Conservation (phyloP, 2,888 invertebrate species). For the Diadegma fenestrale region DNA sequence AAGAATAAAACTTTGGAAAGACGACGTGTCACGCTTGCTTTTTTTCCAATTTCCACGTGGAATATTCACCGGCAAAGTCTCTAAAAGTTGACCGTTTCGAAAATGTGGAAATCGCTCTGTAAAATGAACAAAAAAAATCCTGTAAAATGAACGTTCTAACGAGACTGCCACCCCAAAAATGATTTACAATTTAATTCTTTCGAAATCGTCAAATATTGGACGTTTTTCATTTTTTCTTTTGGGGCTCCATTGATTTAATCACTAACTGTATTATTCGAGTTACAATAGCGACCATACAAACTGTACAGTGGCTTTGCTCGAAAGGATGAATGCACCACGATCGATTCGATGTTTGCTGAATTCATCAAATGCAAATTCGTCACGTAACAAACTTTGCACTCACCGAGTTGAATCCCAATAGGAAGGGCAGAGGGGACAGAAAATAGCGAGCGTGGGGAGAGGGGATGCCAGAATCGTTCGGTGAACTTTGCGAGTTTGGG, state of each 20-base stretch:
- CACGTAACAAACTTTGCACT: constrained; percentile 68
- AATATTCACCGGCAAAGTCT: background rate
- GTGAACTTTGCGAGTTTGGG: constrained; percentile 38
- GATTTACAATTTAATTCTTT: too few relatives aligned
- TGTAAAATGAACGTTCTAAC: background rate
- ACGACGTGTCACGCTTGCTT: background rate
- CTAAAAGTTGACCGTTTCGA: background rate
- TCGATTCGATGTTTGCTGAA: constrained; percentile 66
- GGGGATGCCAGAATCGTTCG: constrained; percentile 18
- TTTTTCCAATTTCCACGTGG: background rate
- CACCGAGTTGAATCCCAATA: constrained; percentile 63
- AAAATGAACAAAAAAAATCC: background rate
- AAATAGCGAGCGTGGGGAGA: background rate
- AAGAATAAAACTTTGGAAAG: background rate
- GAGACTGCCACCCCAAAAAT: too few relatives aligned
- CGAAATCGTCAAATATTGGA: background rate
- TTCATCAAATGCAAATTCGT: constrained; percentile 68
- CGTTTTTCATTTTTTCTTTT: background rate
- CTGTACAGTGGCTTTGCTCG: constrained; percentile 27
- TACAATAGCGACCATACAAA: constrained; percentile 19
- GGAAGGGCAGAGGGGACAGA: constrained; percentile 4
- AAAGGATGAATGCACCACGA: constrained; percentile 51
- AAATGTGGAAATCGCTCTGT: background rate
- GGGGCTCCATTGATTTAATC: background rate
- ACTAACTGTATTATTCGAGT: constrained; percentile 2